Base-by-base conservation (phyloP, 2,113 vertebrate species). In the Halichoeres trimaculatus region DNA sequence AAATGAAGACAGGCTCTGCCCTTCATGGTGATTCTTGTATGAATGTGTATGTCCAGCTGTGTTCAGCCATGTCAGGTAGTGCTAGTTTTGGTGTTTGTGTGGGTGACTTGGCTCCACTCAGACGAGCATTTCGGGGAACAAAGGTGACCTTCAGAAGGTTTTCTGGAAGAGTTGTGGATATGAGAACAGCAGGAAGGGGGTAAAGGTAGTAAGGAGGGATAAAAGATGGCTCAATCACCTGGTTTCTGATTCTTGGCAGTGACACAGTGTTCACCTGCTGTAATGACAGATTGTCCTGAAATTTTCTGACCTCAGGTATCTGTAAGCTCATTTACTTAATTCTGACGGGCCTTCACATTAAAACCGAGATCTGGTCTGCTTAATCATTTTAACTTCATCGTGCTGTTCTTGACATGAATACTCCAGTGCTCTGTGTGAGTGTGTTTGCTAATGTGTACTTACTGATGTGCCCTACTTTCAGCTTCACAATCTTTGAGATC, bases 401-500 rank as follows among this genome's bases (percentile, higher is more conserved):
- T 26, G 40, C 35, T 51, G 59, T 50, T 53, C 38, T 80, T 70
- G 45, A 55, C 67, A 57, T 74, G 35, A 69, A 63, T 78, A 24
- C 70, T 58, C 69, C 74, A 68, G 8, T n/a, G 6, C 30, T 53
- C 60, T 16, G 14, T 47, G 45, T 41, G 50, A 62, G 35, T 65
- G 35, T 12, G 20, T 26, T 23, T 20, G 34, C 10, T 41, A 55
- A 63, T 61, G 38, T 80, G 40, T 59, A 59, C 65, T 47, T 56
- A 63, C 62, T 47, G 58, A 51, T 55, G 56, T 81, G 81, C 73
- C 83, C 83, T 79, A 78, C 51, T 84, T 88, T 84, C 79, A 75
- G 55, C 74, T 65, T 60, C 9, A 63, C 63, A 82, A 64, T 78
- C 67, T 87, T 79, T 70, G 68, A 87, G 83, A 86, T 90, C 83